Evolutionary conservation across 2,797 vertebrate species (phyloP), one percentile per base, ranked within the genome.

Genomic region (Acrossocheilus fasciatus): DNA sequence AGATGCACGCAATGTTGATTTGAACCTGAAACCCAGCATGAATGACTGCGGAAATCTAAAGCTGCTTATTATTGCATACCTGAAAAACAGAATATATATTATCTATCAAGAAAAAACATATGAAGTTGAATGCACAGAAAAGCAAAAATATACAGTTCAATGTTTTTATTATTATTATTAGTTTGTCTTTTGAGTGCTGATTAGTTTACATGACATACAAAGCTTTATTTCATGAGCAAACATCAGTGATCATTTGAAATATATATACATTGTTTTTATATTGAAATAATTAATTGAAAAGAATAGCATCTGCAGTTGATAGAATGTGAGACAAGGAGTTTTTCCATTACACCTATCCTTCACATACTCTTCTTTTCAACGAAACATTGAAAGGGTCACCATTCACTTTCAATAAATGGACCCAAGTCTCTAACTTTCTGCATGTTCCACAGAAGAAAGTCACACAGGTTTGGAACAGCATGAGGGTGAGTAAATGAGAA

Each of bases 111-210:
- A 50, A n/a, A 30, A 30, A 47, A 47, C 2, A 17, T 26, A 30
- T 30, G 2, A 26, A 5, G 2, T 26, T 14, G 43, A 84, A 76
- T 18, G n/a, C 59, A 78, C 64, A 54, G n/a, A 75, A 47, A 23
- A 64, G 6, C 6, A 2, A 45, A 70, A 68, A 57, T 18, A 72
- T 43, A 52, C 5, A 43, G 50, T 52, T 70, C 20, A 41, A 5
- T 84, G 2, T 12, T 70, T 54, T 59, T 85, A 83, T 66, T 66
- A 34, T 57, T 57, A 20, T 66, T 34, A 15, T 34, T 66, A 30
- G 74, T 69, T 34, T 6, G 12, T 10, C 45, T 34, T 36, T 50
- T 34, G 6, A 69, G 10, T 30, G 23, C 11, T 50, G 41, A 64
- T 74, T 64, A 47, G 18, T 30, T 54, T 20, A 54, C 20, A 62